Percentiles rank a stretch among this genome's conserved stretches.
Evolutionary conservation across 2,113 vertebrate species (phyloP).

Genomic region (Lophura nycthemera): DNA sequence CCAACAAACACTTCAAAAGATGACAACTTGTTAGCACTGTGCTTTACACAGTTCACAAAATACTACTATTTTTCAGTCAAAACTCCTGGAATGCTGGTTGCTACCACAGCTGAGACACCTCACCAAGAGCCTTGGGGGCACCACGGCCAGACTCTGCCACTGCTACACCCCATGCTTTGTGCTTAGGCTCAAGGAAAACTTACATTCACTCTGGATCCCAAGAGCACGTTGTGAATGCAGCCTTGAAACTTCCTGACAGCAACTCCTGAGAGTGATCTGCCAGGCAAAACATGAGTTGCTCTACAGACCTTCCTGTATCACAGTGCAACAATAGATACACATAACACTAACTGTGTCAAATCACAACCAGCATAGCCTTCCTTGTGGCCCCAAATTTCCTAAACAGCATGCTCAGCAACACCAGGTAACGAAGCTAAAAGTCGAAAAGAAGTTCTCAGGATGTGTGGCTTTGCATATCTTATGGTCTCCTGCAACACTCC

Average conservation of each 20-base stretch:
- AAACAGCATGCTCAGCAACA: neutral
- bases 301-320: neutral
- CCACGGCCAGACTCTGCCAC: neutral
- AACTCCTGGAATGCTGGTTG: neutral
- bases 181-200: neutral
- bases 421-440: neutral
- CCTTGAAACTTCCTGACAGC: neutral
- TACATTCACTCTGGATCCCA: neutral
- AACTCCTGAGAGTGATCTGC: neutral
- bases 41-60: neutral
- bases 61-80: neutral
- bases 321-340: neutral
- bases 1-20: too few species aligned
- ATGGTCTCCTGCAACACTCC: neutral
- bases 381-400: neutral
- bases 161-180: neutral
- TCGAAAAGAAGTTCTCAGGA: neutral
- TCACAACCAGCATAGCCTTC: fast-evolving
- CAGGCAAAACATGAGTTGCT: neutral
- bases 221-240: neutral
- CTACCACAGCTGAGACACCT: neutral
- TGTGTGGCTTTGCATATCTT: neutral
- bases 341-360: neutral
- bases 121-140: neutral
- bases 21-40: neutral